Conservation (phyloP, 2,113 vertebrate species). For the Anseranas semipalmata region DNA sequence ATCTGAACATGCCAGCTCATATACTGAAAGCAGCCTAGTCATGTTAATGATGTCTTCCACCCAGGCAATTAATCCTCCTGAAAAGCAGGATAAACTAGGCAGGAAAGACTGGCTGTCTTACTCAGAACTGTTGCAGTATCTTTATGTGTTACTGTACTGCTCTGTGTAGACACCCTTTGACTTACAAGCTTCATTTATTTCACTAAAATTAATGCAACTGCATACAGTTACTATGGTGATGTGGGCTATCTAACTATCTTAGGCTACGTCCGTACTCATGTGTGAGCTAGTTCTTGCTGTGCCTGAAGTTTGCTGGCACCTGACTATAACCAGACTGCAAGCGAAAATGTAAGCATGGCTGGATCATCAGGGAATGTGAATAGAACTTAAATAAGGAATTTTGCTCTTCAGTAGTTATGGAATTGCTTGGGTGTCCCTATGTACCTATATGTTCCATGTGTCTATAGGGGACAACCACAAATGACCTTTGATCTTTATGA, state of each 20-base stretch:
- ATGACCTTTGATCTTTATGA: background rate
- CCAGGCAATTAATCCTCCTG: background rate
- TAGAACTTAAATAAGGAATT: background rate
- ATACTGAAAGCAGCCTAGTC: background rate
- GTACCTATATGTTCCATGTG: background rate
- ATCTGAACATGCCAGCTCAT: background rate
- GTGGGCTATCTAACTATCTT: background rate
- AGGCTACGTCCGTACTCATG: background rate
- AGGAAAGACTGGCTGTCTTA: background rate
- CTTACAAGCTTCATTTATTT: constrained; percentile 30
- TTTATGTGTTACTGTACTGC: background rate
- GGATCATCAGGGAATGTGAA: background rate
- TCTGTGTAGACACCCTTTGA: background rate
- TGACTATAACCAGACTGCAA: background rate
- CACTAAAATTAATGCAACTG: constrained; percentile 22
- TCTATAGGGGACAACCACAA: background rate
- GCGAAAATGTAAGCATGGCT: background rate
- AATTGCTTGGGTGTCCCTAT: background rate
- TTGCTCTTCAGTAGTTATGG: background rate
- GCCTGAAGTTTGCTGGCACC: constrained; percentile 2
- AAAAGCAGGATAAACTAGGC: background rate
- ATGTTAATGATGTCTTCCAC: background rate
- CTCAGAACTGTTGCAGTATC: background rate
- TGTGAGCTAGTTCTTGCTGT: background rate
- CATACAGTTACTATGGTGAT: constrained; percentile 46